Evolutionary conservation across 2,113 vertebrate genomes (phyloP).

Genomic region (Podocnemis expansa): DNA sequence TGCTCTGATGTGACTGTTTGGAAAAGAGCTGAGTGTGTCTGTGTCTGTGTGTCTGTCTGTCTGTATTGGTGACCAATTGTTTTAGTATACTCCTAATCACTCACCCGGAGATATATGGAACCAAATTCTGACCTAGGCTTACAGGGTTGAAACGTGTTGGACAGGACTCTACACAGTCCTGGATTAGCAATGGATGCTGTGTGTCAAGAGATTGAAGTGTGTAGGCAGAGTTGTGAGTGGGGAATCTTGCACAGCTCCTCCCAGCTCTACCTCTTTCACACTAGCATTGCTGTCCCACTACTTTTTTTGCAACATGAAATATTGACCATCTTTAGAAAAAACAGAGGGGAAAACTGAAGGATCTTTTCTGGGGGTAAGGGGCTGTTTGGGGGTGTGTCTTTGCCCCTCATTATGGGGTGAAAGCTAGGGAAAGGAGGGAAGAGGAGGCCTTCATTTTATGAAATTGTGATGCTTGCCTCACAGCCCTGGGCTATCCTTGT

Average conservation of each 20-base stretch:
- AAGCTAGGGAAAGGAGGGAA: background rate
- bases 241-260: background rate
- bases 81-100: conserved; percentile 24
- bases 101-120: conserved; percentile 40
- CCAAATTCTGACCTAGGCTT: background rate
- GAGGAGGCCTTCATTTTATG: background rate
- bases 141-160: background rate
- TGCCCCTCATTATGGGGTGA: background rate
- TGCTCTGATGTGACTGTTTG: background rate
- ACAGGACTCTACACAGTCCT: background rate
- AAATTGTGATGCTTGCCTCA: background rate
- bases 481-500: background rate
- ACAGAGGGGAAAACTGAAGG: background rate
- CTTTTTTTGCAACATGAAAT: background rate
- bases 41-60: no score
- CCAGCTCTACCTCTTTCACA: background rate
- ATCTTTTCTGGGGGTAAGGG: background rate
- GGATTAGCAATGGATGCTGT: background rate
- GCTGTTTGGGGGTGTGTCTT: background rate
- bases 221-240: background rate
- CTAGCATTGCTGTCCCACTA: background rate
- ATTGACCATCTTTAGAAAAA: background rate
- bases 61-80: conserved; percentile 50
- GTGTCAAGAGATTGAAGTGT: background rate
- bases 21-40: conserved; percentile 29